Evolutionary conservation across 2,888 invertebrate genomes (phyloP).

Genomic region (Yponomeuta malinellus): DNA sequence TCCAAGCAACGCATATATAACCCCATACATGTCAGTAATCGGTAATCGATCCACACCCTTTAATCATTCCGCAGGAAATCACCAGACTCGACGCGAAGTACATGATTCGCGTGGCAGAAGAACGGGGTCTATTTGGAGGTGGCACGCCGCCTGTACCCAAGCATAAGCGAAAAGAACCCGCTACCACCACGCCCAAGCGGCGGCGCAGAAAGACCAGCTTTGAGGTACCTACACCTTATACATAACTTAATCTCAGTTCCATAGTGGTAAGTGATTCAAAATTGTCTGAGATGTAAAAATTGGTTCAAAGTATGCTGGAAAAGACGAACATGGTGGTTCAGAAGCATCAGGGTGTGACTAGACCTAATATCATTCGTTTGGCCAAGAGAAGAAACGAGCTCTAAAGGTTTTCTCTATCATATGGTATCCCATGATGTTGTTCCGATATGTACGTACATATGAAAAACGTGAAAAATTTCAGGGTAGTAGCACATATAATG

Average conservation of each 20-base stretch:
- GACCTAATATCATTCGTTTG: too few relatives aligned
- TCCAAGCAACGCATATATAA: slow-evolving; percentile 12
- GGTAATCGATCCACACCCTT: not conserved
- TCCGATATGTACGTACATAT: too few relatives aligned
- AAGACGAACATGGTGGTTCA: too few relatives aligned
- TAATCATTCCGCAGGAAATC: slow-evolving; percentile 70
- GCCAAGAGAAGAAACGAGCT: too few relatives aligned
- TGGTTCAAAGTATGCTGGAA: too few relatives aligned
- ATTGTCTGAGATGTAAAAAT: too few relatives aligned
- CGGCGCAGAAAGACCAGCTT: slow-evolving; percentile 48
- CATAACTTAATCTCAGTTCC: not conserved
- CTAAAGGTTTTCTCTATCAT: too few relatives aligned
- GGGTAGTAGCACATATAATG: too few relatives aligned
- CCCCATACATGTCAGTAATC: not conserved
- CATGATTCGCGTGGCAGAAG: slow-evolving; percentile 89
- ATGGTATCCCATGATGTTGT: too few relatives aligned
- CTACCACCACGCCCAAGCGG: slow-evolving; percentile 34
- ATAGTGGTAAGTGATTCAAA: not conserved
- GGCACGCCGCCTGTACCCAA: slow-evolving; percentile 53
- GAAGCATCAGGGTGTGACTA: too few relatives aligned
- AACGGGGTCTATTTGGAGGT: slow-evolving; percentile 84
- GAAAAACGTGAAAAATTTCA: too few relatives aligned
- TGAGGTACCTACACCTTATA: slow-evolving; percentile 35
- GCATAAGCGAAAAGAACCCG: slow-evolving; percentile 43
- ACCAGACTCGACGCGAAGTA: slow-evolving; percentile 87